Base-by-base conservation (phyloP, 1,140 invertebrate genomes). In the Zelostemma sp. region DNA sequence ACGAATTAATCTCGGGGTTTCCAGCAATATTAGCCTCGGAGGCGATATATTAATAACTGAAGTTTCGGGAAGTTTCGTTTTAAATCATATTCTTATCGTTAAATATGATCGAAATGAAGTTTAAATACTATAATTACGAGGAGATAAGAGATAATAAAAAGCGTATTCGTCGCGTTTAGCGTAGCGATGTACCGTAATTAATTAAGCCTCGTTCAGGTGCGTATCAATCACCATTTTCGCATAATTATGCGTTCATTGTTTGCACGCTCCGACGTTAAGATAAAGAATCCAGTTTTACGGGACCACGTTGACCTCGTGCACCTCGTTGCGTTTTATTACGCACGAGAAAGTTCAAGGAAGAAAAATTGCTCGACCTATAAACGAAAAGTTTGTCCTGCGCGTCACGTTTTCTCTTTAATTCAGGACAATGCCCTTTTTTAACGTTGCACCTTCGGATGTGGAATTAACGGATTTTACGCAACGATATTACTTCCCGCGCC, bases 401-500 rank as follows among this genome's bases (percentile, higher is more conserved):
- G 33, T 35, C 33, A 35, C 33, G 33, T 35, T 1, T 9, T 35
- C 33, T 35, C 3, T 8, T 25, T 3, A 8, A 25, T 35, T 35
- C 33, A n/a, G 33, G 33, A 5, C 5, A 6, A 35, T 6, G n/a
- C 33, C 3, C 11, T 35, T 35, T n/a, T n/a, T 35, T 3, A 28
- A 28, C 25, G 3, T 28, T 8, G 25, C n/a, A n/a, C n/a, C n/a
- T n/a, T n/a, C n/a, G n/a, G n/a, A n/a, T n/a, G n/a, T 25, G 21
- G 21, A 25, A 25, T 8, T 25, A 25, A 25, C 21, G 21, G 21
- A 25, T 25, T 25, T 25, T 8, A 8, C 3, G 5, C 5, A 35
- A 35, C 33, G n/a, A 35, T n/a, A 9, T 35, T 9, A 35, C 33
- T 35, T 35, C 33, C 33, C 38, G 66, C 60, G 56, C 67, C 49